Percentiles rank a stretch among this genome's conserved stretches.
These are phyloP conservation scores for Anthopleura xanthogrammica DNA, from an alignment of 92 coral and sea anemone genomes.

Conservation along the genomic window DNA sequence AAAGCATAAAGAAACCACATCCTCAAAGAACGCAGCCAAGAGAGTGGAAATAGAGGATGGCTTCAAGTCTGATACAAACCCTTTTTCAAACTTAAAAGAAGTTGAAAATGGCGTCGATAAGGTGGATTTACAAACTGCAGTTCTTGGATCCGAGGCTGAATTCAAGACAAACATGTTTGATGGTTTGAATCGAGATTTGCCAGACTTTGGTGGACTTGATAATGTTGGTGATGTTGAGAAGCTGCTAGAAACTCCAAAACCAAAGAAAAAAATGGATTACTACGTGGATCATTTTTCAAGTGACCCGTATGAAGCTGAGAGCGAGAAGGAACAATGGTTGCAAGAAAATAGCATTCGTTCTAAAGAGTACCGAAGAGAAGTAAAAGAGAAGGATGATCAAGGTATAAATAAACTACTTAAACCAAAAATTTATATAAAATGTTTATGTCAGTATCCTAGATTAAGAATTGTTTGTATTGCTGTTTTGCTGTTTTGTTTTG, in stretches of 20 bases:
- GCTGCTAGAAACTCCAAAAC: slow-evolving; percentile 36
- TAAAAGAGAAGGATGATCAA: not conserved
- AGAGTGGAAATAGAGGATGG: slow-evolving; percentile 44
- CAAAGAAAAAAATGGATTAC: slow-evolving; percentile 57
- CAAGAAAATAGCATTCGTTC: slow-evolving; percentile 24
- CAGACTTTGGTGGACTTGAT: slow-evolving; percentile 20
- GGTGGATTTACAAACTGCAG: not conserved
- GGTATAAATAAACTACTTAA: not conserved
- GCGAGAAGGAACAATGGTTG: slow-evolving; percentile 75
- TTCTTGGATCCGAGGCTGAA: not conserved
- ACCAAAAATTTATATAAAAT: not conserved
- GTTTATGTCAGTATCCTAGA: not conserved
- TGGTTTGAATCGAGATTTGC: slow-evolving; percentile 9
- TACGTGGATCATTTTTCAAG: slow-evolving; percentile 75
- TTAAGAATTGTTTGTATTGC: too few species aligned
- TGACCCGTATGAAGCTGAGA: slow-evolving; percentile 78
- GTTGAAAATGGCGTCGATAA: not conserved
- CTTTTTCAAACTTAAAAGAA: slow-evolving; percentile 6
- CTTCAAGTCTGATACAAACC: slow-evolving; percentile 5
- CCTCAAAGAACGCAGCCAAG: not conserved
- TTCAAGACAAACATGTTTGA: slow-evolving; percentile 7
- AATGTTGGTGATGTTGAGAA: slow-evolving; percentile 17
- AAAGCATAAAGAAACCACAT: not conserved
- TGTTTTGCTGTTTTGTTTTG: too few species aligned
- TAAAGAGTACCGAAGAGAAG: slow-evolving; percentile 27